Evolutionary conservation across 2,888 invertebrate genomes (phyloP).

Genomic region (Leptinotarsa juncta): DNA sequence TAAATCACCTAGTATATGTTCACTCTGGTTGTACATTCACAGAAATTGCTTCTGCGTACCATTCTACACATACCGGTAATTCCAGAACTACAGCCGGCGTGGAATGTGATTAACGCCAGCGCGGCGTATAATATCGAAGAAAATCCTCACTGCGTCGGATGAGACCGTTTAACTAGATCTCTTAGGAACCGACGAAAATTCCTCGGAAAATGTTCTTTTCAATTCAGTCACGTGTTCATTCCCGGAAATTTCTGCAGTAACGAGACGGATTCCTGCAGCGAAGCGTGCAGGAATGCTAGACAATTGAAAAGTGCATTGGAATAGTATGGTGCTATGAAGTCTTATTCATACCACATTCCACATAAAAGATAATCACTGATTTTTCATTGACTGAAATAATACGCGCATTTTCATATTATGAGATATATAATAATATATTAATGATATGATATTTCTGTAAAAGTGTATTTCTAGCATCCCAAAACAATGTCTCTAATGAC

Average conservation of each 20-base stretch:
- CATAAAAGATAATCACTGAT: too few relatives aligned
- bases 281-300: conserved; percentile 47
- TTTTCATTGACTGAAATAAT: too few relatives aligned
- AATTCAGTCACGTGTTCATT: conserved; percentile 57
- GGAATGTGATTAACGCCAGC: conserved; percentile 29
- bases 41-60: not conserved
- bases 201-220: conserved; percentile 56
- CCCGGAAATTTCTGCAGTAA: conserved; percentile 51
- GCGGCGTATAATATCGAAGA: conserved; percentile 30
- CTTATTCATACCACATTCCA: not conserved
- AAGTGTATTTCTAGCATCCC: too few relatives aligned
- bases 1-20: not conserved
- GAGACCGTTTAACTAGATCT: conserved; percentile 14
- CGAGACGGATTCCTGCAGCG: not conserved
- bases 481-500: too few relatives aligned
- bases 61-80: not conserved
- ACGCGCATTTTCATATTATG: too few relatives aligned
- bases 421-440: too few relatives aligned
- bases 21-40: not conserved
- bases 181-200: conserved; percentile 50
- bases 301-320: conserved; percentile 48
- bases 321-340: conserved; percentile 34
- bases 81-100: not conserved
- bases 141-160: conserved; percentile 24
- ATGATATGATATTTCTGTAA: too few relatives aligned